phyloP scores from a whole-genome alignment of 2,113 vertebrate species.

The Sprattus sprattus region DNA sequence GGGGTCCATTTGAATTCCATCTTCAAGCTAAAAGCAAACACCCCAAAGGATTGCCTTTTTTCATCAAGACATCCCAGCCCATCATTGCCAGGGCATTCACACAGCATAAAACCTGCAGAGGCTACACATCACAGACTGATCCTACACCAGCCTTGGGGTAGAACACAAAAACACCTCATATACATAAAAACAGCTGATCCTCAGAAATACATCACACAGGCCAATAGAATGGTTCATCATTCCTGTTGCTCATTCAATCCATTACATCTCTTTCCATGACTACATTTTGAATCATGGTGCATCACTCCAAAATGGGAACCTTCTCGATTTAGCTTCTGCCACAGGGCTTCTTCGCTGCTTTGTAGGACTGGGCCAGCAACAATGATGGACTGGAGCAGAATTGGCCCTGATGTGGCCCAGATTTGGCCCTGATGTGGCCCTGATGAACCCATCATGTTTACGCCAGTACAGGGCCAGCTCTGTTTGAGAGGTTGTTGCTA shows the following conservation, averaged over 20 bases:
- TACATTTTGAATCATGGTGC: background rate
- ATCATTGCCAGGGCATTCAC: background rate
- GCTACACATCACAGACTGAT: background rate
- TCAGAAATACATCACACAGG: background rate
- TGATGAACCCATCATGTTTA: background rate
- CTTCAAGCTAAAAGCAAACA: background rate
- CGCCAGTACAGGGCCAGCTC: background rate
- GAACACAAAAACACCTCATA: background rate
- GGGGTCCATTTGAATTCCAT: background rate
- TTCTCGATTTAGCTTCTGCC: conserved; percentile 36
- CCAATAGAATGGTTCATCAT: background rate
- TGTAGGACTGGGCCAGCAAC: background rate
- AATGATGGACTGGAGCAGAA: background rate
- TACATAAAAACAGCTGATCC: background rate
- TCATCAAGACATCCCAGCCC: background rate
- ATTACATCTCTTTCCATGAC: conserved; percentile 7
- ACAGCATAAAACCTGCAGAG: background rate
- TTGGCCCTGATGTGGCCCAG: background rate
- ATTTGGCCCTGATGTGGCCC: background rate
- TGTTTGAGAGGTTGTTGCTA: background rate
- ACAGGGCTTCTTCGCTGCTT: background rate
- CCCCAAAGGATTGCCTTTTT: background rate
- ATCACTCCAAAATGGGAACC: conserved; percentile 26
- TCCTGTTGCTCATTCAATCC: background rate
- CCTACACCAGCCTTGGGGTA: background rate